Conservation (phyloP, 2,888 invertebrate species). For the Caradrina clavipalpis region DNA sequence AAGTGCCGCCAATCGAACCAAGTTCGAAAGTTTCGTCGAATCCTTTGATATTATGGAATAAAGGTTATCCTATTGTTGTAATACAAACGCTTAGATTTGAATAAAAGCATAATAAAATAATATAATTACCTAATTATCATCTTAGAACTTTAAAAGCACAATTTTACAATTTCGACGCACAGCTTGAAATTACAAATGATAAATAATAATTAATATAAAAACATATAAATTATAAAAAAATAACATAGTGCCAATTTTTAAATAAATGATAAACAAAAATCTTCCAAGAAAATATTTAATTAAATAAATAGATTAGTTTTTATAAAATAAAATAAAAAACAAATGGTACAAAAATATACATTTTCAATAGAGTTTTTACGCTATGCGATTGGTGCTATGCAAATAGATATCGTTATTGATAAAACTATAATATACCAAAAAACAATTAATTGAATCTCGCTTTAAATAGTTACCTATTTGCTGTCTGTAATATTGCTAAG, state of each 20-base stretch:
- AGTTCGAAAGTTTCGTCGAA: slow-evolving; percentile 14
- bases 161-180: slow-evolving; percentile 48
- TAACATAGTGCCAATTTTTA: slow-evolving; percentile 55
- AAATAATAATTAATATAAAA: slow-evolving; percentile 12
- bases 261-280: slow-evolving; percentile 23
- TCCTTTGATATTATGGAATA: slow-evolving; percentile 15
- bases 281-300: slow-evolving; percentile 48
- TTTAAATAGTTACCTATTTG: slow-evolving; percentile 69
- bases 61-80: slow-evolving; percentile 41
- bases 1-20: not conserved
- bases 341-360: slow-evolving; percentile 60
- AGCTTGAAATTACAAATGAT: slow-evolving; percentile 45
- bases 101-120: slow-evolving; percentile 28
- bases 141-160: slow-evolving; percentile 48
- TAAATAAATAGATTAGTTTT: slow-evolving; percentile 54
- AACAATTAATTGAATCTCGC: slow-evolving; percentile 70
- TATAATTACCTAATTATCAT: slow-evolving; percentile 12
- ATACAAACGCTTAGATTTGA: slow-evolving; percentile 50
- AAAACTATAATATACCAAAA: slow-evolving; percentile 72
- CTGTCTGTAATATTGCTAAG: slow-evolving; percentile 59
- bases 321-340: slow-evolving; percentile 53
- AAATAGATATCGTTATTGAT: slow-evolving; percentile 62
- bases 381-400: slow-evolving; percentile 79
- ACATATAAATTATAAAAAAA: slow-evolving; percentile 20
- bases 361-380: slow-evolving; percentile 62